Evolutionary conservation across 2,888 invertebrate species (phyloP), one percentile per base, ranked within the genome.

Genomic region (Nomada fabriciana): DNA sequence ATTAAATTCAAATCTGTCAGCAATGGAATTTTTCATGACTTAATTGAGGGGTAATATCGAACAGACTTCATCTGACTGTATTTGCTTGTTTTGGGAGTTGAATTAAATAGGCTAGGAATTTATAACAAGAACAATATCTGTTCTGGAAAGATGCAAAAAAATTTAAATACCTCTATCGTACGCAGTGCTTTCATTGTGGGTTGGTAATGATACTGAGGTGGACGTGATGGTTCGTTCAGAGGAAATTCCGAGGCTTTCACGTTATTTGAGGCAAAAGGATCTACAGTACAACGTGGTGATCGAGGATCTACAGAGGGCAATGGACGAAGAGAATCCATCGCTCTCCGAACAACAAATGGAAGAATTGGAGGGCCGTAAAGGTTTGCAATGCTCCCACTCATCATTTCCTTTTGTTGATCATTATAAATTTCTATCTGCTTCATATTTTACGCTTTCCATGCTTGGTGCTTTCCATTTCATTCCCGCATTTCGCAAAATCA

Each of bases 241-340:
- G 65, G 95, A 95, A n/a, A 93, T 97, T 67, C 94, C 95, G 64
- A 95, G 95, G 84, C 96, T 97, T 2, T 95, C 96, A 73, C 94
- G 95, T 69, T 94, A 95, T 74, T 95, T 98, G 52, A 94, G 94
- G 74, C 94, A 95, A 55, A 95, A 96, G 82, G 95, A 96, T 73
- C 95, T 98, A 76, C 93, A 95, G 29, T 97, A 95, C 91, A 95
- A 96, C 70, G 94, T 98, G n/a, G 94, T 97, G 61, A 97, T 98
- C 89, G 95, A 96, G 68, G 96, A 98, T 94, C 93, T 98, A 69
- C 97, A 98, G 93, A 95, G 95, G 89, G 96, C 96, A 65, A 98
- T 98, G 82, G 96, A 97, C 87, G 95, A 95, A 83, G 98, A 98
- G 94, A 98, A 98, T 94, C 97, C 97, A 63, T 20, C 82, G 3